Conservation (phyloP, 1,140 invertebrate genomes). For the Eumeta japonica region DNA sequence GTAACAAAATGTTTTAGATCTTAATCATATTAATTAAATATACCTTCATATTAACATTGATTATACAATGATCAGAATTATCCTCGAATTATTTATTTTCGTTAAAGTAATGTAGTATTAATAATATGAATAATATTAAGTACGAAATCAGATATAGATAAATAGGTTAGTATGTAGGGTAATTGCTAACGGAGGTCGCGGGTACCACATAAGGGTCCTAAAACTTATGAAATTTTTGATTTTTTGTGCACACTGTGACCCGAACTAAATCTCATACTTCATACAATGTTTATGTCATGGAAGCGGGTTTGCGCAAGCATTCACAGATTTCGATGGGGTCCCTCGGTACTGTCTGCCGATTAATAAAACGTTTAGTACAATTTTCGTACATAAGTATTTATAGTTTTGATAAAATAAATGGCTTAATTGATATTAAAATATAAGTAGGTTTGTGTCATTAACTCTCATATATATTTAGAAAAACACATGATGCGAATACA, state of each 20-base stretch:
- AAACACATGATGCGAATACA: too few species aligned
- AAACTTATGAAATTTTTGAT: constrained; percentile 33
- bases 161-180: constrained; percentile 54
- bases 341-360: constrained; percentile 37
- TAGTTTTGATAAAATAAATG: too few species aligned
- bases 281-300: constrained; percentile 53
- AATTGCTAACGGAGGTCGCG: constrained; percentile 44
- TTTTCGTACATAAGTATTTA: too few species aligned
- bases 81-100: background rate
- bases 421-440: too few species aligned
- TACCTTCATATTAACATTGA: too few species aligned
- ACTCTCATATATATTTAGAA: too few species aligned
- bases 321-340: constrained; percentile 55
- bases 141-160: constrained; percentile 41
- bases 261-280: constrained; percentile 44
- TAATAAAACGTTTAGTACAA: too few species aligned
- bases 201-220: constrained; percentile 31
- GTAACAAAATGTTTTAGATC: background rate
- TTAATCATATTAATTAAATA: background rate
- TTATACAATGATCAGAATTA: too few species aligned
- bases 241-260: constrained; percentile 12
- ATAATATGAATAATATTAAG: background rate
- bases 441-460: too few species aligned
- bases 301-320: constrained; percentile 58
- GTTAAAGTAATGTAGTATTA: background rate